Conservation (phyloP, 2,888 invertebrate genomes). For the Tachina grossa region DNA sequence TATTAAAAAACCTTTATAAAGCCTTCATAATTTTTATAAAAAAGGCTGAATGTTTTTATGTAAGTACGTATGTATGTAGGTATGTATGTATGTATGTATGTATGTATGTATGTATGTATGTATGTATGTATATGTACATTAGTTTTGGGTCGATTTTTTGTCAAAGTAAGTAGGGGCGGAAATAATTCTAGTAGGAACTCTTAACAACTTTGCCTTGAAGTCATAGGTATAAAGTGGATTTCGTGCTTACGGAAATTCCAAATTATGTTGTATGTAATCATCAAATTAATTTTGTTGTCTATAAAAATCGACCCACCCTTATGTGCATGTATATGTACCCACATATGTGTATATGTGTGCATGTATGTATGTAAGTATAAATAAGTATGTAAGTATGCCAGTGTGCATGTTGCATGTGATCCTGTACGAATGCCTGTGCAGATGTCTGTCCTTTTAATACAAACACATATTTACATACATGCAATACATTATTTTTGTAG, state of each 20-base stretch:
- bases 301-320: too few species aligned
- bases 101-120: background rate
- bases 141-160: background rate
- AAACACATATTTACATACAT: background rate
- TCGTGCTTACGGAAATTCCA: too few species aligned
- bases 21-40: too few species aligned
- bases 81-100: background rate
- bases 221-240: too few species aligned
- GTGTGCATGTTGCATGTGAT: slow-evolving; percentile 2
- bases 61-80: background rate
- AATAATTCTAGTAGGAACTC: too few species aligned
- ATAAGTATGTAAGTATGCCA: background rate
- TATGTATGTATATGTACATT: too few species aligned
- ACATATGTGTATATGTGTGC: background rate
- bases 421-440: background rate
- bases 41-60: background rate
- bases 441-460: background rate
- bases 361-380: slow-evolving; percentile 6
- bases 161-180: background rate
- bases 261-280: too few species aligned
- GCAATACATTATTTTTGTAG: too few species aligned
- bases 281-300: too few species aligned
- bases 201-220: too few species aligned
- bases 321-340: background rate
- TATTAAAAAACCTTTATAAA: too few species aligned